Percentiles rank a stretch among this genome's conserved stretches.
Conservation (phyloP, 2,888 invertebrate genomes). For the Leucozona laternaria region DNA sequence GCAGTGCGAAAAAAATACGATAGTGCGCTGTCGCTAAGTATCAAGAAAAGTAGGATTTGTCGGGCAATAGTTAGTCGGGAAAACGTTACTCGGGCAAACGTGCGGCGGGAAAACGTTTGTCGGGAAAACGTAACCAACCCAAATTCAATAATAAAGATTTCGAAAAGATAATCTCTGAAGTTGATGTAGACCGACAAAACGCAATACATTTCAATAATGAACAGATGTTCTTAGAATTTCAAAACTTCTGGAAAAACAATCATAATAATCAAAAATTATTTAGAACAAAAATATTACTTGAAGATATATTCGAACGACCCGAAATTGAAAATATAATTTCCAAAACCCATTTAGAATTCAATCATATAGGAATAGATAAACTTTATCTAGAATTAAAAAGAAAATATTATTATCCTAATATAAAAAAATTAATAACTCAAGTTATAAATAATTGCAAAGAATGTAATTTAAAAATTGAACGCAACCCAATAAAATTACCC, state of each 20-base stretch:
- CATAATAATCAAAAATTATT: not conserved
- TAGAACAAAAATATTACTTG: not conserved
- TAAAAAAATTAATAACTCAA: slow-evolving; percentile 12
- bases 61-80: too few relatives aligned
- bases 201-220: not conserved
- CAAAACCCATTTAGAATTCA: not conserved
- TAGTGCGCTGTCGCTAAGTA: too few relatives aligned
- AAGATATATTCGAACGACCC: not conserved
- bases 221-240: not conserved
- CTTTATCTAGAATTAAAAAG: not conserved
- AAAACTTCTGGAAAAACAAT: slow-evolving; percentile 3
- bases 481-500: slow-evolving; percentile 49
- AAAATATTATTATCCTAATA: slow-evolving; percentile 15
- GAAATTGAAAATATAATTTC: not conserved
- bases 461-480: slow-evolving; percentile 39
- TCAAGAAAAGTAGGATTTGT: too few relatives aligned
- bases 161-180: not conserved
- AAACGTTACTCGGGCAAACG: too few relatives aligned
- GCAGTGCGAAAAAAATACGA: too few relatives aligned
- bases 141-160: not conserved
- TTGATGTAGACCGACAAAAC: not conserved
- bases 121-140: too few relatives aligned
- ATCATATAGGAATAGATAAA: slow-evolving; percentile 3
- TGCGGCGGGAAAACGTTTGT: too few relatives aligned
- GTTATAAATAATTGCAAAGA: slow-evolving; percentile 45